Conservation (phyloP, 2,888 invertebrate genomes). For the Diloba caeruleocephala region DNA sequence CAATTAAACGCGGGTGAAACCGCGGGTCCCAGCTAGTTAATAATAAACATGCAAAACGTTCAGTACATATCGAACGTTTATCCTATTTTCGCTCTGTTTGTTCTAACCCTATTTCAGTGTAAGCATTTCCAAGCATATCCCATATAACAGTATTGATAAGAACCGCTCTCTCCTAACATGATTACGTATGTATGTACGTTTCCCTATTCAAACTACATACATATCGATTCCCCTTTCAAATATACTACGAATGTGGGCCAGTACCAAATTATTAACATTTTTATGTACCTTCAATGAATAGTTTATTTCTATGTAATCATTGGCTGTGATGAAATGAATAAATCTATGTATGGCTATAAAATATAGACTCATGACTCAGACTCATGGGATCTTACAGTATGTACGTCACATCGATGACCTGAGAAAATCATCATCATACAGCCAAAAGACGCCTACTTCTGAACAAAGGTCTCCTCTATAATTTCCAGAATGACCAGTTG, state of each 20-base stretch:
- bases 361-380: no score
- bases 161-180: slow-evolving; percentile 24
- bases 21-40: slow-evolving; percentile 21
- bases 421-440: no score
- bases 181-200: slow-evolving; percentile 44
- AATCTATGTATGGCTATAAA: no score
- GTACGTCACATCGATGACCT: no score
- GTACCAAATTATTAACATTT: slow-evolving; percentile 24
- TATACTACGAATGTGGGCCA: slow-evolving; percentile 26
- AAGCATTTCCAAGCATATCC: slow-evolving; percentile 49
- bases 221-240: slow-evolving; percentile 32
- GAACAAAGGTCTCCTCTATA: no score
- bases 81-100: slow-evolving; percentile 38
- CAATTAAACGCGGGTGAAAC: no score
- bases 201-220: slow-evolving; percentile 33
- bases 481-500: no score
- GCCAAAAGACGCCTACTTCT: no score
- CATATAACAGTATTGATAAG: slow-evolving; percentile 49
- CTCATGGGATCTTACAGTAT: no score
- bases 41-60: slow-evolving; percentile 47
- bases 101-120: slow-evolving; percentile 37
- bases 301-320: not conserved
- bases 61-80: slow-evolving; percentile 44
- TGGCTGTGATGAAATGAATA: not conserved
- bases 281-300: slow-evolving; percentile 18